Conservation (phyloP, 2,888 invertebrate genomes). For the Hypolimnas misippus region DNA sequence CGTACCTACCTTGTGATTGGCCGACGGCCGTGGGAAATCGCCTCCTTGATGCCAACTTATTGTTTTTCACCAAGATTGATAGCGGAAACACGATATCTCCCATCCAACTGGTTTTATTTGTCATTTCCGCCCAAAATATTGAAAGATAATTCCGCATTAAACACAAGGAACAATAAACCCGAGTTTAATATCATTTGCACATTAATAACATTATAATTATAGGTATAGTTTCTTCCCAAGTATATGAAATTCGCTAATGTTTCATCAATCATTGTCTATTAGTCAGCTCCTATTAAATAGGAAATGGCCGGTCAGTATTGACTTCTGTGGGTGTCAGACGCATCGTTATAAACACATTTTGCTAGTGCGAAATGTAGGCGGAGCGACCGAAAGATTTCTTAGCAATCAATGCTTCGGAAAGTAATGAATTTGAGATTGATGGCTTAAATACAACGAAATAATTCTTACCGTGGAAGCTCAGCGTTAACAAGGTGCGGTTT, state of each 20-base stretch:
- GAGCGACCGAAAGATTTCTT: slow-evolving; percentile 52
- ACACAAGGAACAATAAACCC: slow-evolving; percentile 22
- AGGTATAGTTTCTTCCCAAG: slow-evolving; percentile 19
- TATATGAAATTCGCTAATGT: slow-evolving; percentile 51
- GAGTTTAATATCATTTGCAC: slow-evolving; percentile 46
- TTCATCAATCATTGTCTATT: slow-evolving; percentile 70
- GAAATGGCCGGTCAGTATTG: slow-evolving; percentile 54
- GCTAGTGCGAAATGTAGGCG: slow-evolving; percentile 73
- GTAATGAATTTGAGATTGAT: slow-evolving; percentile 63
- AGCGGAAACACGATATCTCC: slow-evolving; percentile 69
- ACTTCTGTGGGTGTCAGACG: slow-evolving; percentile 66
- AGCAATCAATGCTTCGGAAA: slow-evolving; percentile 58
- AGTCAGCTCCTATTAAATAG: slow-evolving; percentile 57
- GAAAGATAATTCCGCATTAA: slow-evolving; percentile 51
- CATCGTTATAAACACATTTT: slow-evolving; percentile 79
- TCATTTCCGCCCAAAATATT: slow-evolving; percentile 70
- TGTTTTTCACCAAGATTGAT: slow-evolving; percentile 71
- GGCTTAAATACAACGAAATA: slow-evolving; percentile 23
- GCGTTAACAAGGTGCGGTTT: slow-evolving; percentile 26
- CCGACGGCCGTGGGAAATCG: slow-evolving; percentile 58
- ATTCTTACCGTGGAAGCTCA: slow-evolving; percentile 12
- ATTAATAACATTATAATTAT: slow-evolving; percentile 72
- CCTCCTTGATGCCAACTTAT: slow-evolving; percentile 54
- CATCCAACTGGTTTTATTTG: slow-evolving; percentile 64
- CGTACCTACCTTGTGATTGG: slow-evolving; percentile 42